Evolutionary conservation across 2,797 vertebrate species (phyloP), one percentile per base, ranked within the genome.

Genomic region (Protonibea diacanthus): DNA sequence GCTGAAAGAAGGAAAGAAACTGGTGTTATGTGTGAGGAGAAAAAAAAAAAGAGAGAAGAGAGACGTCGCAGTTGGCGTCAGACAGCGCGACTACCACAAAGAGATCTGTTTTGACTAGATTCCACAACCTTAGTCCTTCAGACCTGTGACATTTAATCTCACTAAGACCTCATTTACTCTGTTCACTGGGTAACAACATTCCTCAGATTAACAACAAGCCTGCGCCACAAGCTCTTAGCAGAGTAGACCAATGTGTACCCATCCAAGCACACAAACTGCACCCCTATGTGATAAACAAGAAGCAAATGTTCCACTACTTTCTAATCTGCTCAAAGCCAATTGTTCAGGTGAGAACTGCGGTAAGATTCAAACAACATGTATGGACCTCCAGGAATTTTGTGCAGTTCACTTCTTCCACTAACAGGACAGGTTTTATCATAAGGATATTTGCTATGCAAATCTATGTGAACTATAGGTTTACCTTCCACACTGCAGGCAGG

Each of bases 121-220:
- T 93, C 90, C 88, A 84, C 80, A 85, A 76, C 62, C 84, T 91
- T 70, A 90, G 92, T 89, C 91, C 89, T 92, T 93, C 91, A 93
- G 89, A 92, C 91, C 88, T 87, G 89, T 92, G 91, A 93, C 90
- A 92, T 94, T 91, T 94, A 93, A 93, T 93, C 92, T 92, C 71
- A 85, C 89, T 87, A 88, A 92, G 83, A 90, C 89, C 89, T 91
- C 81, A 90, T 93, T 93, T 90, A 91, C 87, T 92, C 83, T 79
- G 89, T 88, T 92, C 87, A 83, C 92, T 71, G 85, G 84, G 91
- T 84, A 92, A 93, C 90, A 93, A 89, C 92, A 93, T 93, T 92
- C 92, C 87, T 88, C 83, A 90, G 87, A 91, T 88, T 86, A 91
- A 88, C 81, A 91, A 87, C 86, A 85, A 85, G 80, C 86, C 80